These are phyloP conservation scores for Ranitomeya variabilis DNA, from an alignment of 2,113 vertebrate genomes.

Conservation along the genomic window DNA sequence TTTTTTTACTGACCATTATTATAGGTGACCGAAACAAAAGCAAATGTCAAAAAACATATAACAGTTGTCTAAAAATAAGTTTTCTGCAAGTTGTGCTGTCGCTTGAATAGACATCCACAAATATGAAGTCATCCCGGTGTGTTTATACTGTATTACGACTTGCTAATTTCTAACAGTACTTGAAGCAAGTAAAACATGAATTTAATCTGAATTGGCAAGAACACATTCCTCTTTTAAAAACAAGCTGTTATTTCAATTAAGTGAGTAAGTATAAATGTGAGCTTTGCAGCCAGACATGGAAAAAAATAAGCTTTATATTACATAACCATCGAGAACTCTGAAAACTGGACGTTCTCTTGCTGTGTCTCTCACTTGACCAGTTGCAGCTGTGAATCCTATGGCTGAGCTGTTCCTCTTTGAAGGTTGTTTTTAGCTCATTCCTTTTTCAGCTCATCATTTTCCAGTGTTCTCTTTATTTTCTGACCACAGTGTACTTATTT, in stretches of 20 bases:
- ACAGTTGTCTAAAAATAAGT: not conserved
- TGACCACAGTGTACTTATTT: constrained; percentile 23
- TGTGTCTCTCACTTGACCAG: not conserved
- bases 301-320: not conserved
- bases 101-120: not conserved
- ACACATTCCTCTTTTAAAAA: not conserved
- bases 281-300: not conserved
- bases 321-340: not conserved
- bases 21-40: not conserved
- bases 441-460: not conserved
- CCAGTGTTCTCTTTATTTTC: not conserved
- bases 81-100: not conserved
- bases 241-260: constrained; percentile 1
- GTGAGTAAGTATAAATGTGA: not conserved
- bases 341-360: not conserved
- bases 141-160: not conserved
- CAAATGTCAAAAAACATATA: not conserved
- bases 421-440: constrained; percentile 24
- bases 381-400: not conserved
- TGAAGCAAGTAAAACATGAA: not conserved
- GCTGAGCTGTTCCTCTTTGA: not conserved
- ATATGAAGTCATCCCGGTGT: not conserved
- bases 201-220: not conserved
- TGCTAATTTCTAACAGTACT: not conserved
- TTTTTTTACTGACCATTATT: not conserved